Base-by-base conservation (phyloP, 2,113 vertebrate genomes). In the Lethenteron reissneri region DNA sequence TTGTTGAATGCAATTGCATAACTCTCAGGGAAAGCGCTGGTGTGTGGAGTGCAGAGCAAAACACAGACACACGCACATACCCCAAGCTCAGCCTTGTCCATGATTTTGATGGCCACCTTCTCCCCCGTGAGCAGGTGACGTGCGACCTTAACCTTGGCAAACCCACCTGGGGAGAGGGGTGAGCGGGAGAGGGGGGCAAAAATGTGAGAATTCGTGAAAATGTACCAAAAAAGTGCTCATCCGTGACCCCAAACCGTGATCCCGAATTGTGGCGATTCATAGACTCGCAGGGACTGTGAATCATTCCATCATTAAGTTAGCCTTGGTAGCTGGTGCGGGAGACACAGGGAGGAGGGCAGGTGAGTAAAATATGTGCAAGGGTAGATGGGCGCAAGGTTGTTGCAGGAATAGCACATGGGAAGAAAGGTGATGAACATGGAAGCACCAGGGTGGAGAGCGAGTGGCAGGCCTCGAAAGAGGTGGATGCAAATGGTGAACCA, bases 61-160 rank as follows among this genome's bases (percentile, higher is more conserved):
- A 41, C 41, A 41, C 41, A 41, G 5, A 41, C 41, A 41, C 41
- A 41, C 41, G 41, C 41, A 41, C 41, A 41, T 81, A 96, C 92
- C 87, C 88, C 89, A 12, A 96, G 80, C 21, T 86, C 82, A 72
- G 83, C 82, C 76, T 97, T 95, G 79, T 88, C 87, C 90, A 95
- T 92, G 75, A 95, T 88, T 82, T 96, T 97, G 77, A 95, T 82
- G 15, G 90, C 92, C 75, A 95, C 92, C 71, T 89, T 88, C 79
- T 95, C 90, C 76, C 88, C 86, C 3, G 90, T 90, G 73, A 87
- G 79, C 71, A 84, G 80, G 79, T 97, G 92, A 25, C 80, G 80
- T 0, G 82, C 92, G 72, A 92, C 84, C 73, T 95, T 96, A 69
- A 97, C 92, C 75, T 97, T 96, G 7, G 89, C 92, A 79, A 97